phyloP scores from a whole-genome alignment of 2,113 vertebrate species.

The Taxidea taxus region DNA sequence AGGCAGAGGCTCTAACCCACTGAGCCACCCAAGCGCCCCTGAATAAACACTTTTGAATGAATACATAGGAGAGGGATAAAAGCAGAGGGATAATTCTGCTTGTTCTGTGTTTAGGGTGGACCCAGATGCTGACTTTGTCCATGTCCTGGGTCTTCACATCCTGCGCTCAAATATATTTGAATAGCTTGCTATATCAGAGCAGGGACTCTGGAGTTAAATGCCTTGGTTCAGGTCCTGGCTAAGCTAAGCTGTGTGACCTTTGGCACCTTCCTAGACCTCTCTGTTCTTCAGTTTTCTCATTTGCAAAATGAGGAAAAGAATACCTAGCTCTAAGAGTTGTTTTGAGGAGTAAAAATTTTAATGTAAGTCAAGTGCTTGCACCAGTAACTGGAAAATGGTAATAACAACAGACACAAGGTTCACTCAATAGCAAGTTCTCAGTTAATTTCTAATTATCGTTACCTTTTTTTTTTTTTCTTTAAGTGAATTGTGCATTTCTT shows the following conservation, averaged over 20 bases:
- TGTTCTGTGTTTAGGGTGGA: not conserved
- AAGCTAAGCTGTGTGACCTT: not conserved
- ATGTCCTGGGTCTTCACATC: not conserved
- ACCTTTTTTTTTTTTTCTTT: not conserved
- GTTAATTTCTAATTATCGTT: not conserved
- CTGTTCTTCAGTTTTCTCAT: not conserved
- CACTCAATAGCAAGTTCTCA: not conserved
- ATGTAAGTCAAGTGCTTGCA: not conserved
- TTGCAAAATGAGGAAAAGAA: not conserved
- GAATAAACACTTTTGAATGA: not conserved
- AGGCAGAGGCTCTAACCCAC: no score
- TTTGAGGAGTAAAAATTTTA: not conserved
- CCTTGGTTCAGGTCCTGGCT: not conserved
- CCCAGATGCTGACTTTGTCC: not conserved
- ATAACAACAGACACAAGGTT: not conserved
- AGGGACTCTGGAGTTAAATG: not conserved
- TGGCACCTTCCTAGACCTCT: not conserved
- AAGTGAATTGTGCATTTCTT: not conserved
- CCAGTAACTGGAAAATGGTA: not conserved
- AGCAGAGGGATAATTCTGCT: not conserved
- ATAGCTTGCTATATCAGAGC: not conserved
- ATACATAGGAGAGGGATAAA: not conserved
- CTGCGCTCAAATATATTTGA: not conserved
- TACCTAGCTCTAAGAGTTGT: not conserved
- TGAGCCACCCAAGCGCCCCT: no score